These are phyloP conservation scores for Spheniscus mendiculus DNA, from an alignment of 2,113 vertebrate species.

Conservation along the genomic window DNA sequence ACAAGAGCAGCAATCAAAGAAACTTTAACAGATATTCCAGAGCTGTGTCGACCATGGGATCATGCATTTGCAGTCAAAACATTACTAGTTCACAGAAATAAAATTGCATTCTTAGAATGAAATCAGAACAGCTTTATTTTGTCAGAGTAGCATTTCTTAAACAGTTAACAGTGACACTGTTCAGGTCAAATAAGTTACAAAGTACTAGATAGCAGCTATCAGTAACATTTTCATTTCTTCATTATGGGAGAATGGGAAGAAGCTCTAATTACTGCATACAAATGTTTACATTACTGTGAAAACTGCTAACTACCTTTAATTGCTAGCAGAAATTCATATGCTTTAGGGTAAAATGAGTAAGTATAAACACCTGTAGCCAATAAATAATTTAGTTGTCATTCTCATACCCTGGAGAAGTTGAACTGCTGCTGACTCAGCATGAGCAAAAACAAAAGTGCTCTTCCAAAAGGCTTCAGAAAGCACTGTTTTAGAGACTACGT, in stretches of 20 bases:
- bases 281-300: background rate
- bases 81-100: background rate
- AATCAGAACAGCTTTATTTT: background rate
- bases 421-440: slow-evolving; percentile 29
- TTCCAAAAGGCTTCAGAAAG: background rate
- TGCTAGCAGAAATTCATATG: background rate
- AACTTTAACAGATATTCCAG: background rate
- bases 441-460: background rate
- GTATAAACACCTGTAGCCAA: slow-evolving; percentile 40
- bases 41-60: background rate
- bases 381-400: background rate
- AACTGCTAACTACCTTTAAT: background rate
- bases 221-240: background rate
- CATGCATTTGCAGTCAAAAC: background rate
- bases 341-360: slow-evolving; percentile 10
- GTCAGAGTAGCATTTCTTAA: background rate
- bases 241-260: background rate
- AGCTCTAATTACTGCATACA: slow-evolving; percentile 14
- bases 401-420: background rate
- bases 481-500: background rate
- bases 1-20: background rate
- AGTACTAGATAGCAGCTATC: background rate
- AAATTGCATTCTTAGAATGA: background rate
- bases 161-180: background rate
- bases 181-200: background rate